Base-by-base conservation (phyloP, 2,888 invertebrate species). In the Aplocera efformata region DNA sequence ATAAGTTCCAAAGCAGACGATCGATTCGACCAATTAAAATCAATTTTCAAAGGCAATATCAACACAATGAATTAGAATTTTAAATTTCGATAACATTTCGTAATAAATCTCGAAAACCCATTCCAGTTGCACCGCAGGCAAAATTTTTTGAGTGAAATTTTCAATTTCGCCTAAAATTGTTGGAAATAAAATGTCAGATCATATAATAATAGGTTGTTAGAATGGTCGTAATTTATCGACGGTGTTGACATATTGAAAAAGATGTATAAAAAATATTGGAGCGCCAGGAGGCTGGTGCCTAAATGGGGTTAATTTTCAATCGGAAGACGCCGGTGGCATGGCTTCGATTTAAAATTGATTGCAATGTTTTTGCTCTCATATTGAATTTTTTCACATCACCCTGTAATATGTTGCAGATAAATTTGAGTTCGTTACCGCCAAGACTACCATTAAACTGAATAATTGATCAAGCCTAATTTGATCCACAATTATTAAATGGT, bases 241-340 rank as follows among this genome's bases (percentile, higher is more conserved):
- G 63, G 83, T 83, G 86, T 83, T 84, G 86, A 88, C 85, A 79
- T 63, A 82, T 71, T 58, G 66, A 72, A 77, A 79, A 78, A 70
- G 58, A 67, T 53, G 29, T 13, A 61, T 50, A 59, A 67, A 73
- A 73, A 72, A 70, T 60, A 58, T 63, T 57, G 60, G 67, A 74
- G 62, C 79, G 73, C 76, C 79, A 74, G 73, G 76, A 79, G 82
- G 79, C 70, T 17, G n/a, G 81, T 77, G 72, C 72, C 75, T 73
- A 74, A 79, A 77, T 69, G 76, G 79, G 81, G 83, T 80, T 82
- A 84, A 86, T 84, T 84, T 86, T 85, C 83, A 86, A 86, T 88
- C 78, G 77, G 62, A 65, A 69, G 72, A 72, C 78, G 72, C 76
- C 68, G 82, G 83, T 85, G 83, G 84, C 72, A 74, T 79, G 69